Evolutionary conservation across 2,797 vertebrate species (phyloP), one percentile per base, ranked within the genome.

Genomic region (Lophius americanus): DNA sequence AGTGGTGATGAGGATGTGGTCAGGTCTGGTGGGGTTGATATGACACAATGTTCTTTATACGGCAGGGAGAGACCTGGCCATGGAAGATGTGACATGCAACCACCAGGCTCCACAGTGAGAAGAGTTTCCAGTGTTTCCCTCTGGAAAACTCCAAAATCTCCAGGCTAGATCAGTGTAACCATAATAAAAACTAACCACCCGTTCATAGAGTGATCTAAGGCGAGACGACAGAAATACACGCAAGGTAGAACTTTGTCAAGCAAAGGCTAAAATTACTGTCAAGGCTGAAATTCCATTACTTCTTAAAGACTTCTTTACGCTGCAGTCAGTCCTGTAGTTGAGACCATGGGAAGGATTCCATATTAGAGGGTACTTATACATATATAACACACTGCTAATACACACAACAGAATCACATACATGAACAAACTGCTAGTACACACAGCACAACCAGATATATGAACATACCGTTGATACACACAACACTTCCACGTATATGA

Each of bases 51-150:
- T 76, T 84, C 87, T 83, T 81, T 84, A 86, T 83, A 78, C 79
- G 78, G 84, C 70, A 62, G 52, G 67, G 68, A 75, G 68, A 87
- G 65, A 76, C 81, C 82, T 86, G 73, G 81, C 84, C 74, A 68
- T 86, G 89, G 89, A 92, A 91, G 85, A 91, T 91, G 76, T 86
- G 88, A 90, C 88, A 83, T 85, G 55, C 56, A 86, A 79, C 79
- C 78, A 58, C 73, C 47, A 49, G 51, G 60, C 70, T 75, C 65
- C 65, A 56, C 66, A 46, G 61, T 35, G 57, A 85, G 66, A 68
- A 73, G 78, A 81, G 62, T 93, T 93, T 91, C 90, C 91, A 93
- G 85, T 39, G 74, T 60, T 72, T 71, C 82, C 67, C 84, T 84
- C 70, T 89, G 88, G 87, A 92, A 92, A 92, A 88, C 82, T 87